Percentiles rank a stretch among this genome's conserved stretches.
phyloP scores from a whole-genome alignment of 1,140 invertebrate genomes.

The Pinna nobilis region DNA sequence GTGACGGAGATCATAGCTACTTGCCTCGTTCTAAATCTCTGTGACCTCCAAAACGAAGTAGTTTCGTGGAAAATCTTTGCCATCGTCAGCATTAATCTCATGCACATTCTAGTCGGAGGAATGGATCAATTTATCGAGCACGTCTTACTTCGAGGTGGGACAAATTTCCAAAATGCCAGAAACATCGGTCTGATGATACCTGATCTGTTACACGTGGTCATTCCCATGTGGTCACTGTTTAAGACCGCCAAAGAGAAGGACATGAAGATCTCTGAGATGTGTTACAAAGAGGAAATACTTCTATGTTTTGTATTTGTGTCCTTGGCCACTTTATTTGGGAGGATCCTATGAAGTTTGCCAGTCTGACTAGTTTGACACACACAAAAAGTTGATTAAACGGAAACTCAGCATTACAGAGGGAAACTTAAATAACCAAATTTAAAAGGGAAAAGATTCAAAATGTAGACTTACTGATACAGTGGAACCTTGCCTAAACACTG shows the following conservation, averaged over 20 bases:
- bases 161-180: constrained; percentile 78
- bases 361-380: too few relatives aligned
- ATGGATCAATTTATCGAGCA: constrained; percentile 86
- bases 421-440: too few relatives aligned
- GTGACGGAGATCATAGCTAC: constrained; percentile 84
- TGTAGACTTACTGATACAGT: too few relatives aligned
- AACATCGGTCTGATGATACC: constrained; percentile 86
- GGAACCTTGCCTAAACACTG: too few relatives aligned
- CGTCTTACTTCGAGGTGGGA: constrained; percentile 82
- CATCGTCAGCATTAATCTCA: constrained; percentile 81
- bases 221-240: constrained; percentile 77
- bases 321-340: constrained; percentile 61
- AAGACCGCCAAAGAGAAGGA: constrained; percentile 54
- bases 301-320: constrained; percentile 62
- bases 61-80: constrained; percentile 80
- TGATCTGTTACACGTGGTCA: constrained; percentile 81
- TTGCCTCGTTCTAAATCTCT: constrained; percentile 75
- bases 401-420: too few relatives aligned
- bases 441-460: too few relatives aligned
- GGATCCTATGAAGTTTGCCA: constrained; percentile 52
- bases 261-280: constrained; percentile 53
- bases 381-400: too few relatives aligned
- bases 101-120: constrained; percentile 84
- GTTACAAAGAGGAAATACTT: constrained; percentile 70
- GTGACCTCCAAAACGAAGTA: constrained; percentile 78